phyloP scores from a whole-genome alignment of 2,113 vertebrate species.

The Scomber colias region DNA sequence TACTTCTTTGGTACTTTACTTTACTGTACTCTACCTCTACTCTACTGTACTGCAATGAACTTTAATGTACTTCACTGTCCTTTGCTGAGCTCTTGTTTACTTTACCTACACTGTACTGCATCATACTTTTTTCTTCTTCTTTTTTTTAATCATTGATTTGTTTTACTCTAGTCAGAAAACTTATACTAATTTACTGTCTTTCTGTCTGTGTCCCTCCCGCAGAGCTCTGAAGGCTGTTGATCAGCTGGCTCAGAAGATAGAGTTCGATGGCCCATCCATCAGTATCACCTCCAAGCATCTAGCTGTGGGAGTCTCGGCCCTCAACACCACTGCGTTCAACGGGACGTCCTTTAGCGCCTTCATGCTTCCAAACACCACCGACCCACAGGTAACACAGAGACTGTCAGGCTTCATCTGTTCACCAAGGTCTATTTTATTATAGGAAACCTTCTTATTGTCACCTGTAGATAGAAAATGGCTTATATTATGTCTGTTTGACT shows the following conservation, averaged over 20 bases:
- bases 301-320: conserved; percentile 88
- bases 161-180: too few relatives aligned
- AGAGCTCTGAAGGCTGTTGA: conserved; percentile 95
- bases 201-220: neutral
- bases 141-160: too few relatives aligned
- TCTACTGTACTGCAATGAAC: neutral
- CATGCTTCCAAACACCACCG: conserved; percentile 82
- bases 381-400: conserved; percentile 88
- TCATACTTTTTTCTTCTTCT: too few relatives aligned
- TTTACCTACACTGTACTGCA: too few relatives aligned
- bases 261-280: conserved; percentile 87
- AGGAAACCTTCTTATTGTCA: too few relatives aligned
- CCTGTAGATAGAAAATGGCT: too few relatives aligned
- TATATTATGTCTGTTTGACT: too few relatives aligned
- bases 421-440: too few relatives aligned
- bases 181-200: neutral
- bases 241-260: conserved; percentile 91
- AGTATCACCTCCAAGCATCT: conserved; percentile 90
- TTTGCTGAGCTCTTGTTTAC: too few relatives aligned
- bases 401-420: too few relatives aligned
- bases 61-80: too few relatives aligned
- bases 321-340: conserved; percentile 85
- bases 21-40: neutral
- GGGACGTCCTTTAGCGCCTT: conserved; percentile 91
- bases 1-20: neutral